A percentile compares a stretch with the other conserved stretches of the same genome.
These are phyloP conservation scores for Papilio polyxenes DNA, from an alignment of 1,140 invertebrate genomes.

Conservation along the genomic window DNA sequence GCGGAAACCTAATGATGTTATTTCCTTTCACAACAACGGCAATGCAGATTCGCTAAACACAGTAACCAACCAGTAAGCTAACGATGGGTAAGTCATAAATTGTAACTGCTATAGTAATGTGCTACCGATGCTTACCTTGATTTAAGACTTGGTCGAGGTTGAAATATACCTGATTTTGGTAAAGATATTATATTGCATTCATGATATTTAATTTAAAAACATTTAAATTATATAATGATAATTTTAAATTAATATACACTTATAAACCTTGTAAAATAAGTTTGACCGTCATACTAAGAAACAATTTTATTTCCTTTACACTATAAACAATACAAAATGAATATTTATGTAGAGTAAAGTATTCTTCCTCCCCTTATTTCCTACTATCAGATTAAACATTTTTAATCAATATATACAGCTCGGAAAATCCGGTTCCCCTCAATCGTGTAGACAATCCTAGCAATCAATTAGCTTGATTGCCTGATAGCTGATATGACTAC, in stretches of 20 bases:
- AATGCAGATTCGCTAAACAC: conserved; percentile 71
- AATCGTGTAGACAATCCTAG: neutral
- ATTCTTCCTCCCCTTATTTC: neutral
- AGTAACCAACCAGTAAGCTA: conserved; percentile 69
- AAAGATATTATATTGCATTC: conserved; percentile 5
- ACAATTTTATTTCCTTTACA: too few relatives aligned
- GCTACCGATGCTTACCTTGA: conserved; percentile 65
- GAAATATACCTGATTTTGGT: conserved; percentile 55
- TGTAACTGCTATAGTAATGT: conserved; percentile 69
- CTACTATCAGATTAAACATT: neutral
- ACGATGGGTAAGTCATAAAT: conserved; percentile 75
- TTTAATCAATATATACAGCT: neutral
- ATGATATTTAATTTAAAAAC: neutral
- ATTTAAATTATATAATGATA: too few relatives aligned
- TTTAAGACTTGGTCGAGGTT: conserved; percentile 60
- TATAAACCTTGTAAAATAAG: too few relatives aligned
- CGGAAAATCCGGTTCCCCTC: neutral
- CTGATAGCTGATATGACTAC: neutral
- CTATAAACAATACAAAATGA: neutral
- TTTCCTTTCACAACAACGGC: conserved; percentile 69
- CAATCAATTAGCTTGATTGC: conserved; percentile 27
- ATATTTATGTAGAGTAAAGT: neutral
- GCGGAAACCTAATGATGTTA: conserved; percentile 76
- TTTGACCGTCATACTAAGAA: too few relatives aligned
- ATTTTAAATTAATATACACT: too few relatives aligned